Evolutionary conservation across 2,113 vertebrate genomes (phyloP).

Genomic region (Spilogale gracilis): DNA sequence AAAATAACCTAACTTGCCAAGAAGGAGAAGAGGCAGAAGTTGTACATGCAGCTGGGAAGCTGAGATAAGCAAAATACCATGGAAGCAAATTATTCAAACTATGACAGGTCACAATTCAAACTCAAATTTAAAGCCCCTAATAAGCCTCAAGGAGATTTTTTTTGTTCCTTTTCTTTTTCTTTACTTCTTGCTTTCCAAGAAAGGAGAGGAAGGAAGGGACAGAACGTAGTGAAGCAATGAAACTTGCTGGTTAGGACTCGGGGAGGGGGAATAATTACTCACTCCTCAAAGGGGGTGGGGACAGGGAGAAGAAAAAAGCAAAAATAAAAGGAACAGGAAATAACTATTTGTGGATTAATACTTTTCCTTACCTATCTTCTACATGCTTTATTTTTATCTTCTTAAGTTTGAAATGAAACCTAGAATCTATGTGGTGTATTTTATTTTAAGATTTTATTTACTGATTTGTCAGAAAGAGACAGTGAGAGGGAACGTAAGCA

Average conservation of each 20-base stretch:
- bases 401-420: constrained; percentile 47
- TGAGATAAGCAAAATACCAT: constrained; percentile 70
- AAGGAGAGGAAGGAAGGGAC: neutral
- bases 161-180: neutral
- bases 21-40: constrained; percentile 49
- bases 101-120: constrained; percentile 77
- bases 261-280: neutral
- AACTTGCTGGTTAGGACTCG: neutral
- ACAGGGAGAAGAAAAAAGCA: neutral
- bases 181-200: constrained; percentile 20
- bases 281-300: neutral
- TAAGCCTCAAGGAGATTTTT: constrained; percentile 33
- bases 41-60: constrained; percentile 48
- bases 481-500: no score
- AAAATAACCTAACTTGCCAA: constrained; percentile 51
- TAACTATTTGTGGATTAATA: neutral
- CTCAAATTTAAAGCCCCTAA: constrained; percentile 65
- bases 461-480: no score
- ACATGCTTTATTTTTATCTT: constrained; percentile 4
- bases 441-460: no score
- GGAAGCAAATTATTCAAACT: constrained; percentile 71
- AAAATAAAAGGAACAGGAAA: neutral
- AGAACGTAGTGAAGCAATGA: neutral
- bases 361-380: neutral
- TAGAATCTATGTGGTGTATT: neutral